Percentiles rank a stretch among this genome's conserved stretches.
phyloP scores from a whole-genome alignment of 2,888 invertebrate species.

The Melinaea marsaeus region DNA sequence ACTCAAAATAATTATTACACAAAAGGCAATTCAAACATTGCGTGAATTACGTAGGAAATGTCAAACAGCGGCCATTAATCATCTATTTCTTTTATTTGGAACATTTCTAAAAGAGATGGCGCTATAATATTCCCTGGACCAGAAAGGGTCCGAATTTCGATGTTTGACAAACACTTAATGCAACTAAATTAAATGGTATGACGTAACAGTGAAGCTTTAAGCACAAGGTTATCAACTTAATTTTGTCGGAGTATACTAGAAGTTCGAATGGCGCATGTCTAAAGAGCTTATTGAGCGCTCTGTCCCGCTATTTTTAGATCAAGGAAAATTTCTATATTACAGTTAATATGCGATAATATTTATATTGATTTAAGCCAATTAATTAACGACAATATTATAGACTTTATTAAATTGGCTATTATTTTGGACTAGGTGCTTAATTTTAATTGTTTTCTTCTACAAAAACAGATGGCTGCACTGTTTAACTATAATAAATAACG shows the following conservation, averaged over 20 bases:
- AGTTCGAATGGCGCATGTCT: constrained; percentile 64
- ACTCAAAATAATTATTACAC: constrained; percentile 28
- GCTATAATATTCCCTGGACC: constrained; percentile 5
- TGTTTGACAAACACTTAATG: constrained; percentile 8
- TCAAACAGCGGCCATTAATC: constrained; percentile 65
- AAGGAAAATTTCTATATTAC: constrained; percentile 20
- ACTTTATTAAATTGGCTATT: too few relatives aligned
- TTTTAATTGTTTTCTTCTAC: constrained; percentile 5
- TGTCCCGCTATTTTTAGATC: constrained; percentile 61
- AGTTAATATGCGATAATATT: too few relatives aligned
- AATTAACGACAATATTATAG: too few relatives aligned
- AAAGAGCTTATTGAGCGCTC: constrained; percentile 68
- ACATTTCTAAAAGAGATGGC: constrained; percentile 45
- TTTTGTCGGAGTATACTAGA: constrained; percentile 35
- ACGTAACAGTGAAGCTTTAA: background rate
- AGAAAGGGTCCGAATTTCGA: constrained; percentile 10
- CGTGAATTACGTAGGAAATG: constrained; percentile 52
- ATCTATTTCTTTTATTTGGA: constrained; percentile 45
- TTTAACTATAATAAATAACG: too few relatives aligned
- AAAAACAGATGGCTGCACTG: constrained; percentile 18
- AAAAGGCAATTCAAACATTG: constrained; percentile 28
- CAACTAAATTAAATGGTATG: constrained; percentile 21
- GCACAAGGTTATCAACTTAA: constrained; percentile 17
- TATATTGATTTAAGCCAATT: too few relatives aligned
- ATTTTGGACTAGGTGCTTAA: background rate